These are phyloP conservation scores for Galaxea fascicularis DNA, from an alignment of 92 coral and sea anemone genomes.

Conservation along the genomic window DNA sequence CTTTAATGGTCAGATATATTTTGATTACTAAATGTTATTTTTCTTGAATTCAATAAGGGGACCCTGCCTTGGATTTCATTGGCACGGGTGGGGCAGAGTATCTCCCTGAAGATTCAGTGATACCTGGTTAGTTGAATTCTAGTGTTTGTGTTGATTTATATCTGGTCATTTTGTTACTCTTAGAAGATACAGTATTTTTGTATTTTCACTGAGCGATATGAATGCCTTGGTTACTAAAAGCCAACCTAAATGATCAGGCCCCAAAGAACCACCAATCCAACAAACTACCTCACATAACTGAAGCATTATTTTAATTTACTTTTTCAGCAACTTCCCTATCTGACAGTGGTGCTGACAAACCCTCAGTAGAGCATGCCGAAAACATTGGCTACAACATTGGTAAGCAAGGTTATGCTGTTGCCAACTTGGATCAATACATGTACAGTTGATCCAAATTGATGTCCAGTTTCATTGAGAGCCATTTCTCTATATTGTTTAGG, in stretches of 20 bases:
- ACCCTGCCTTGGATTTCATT: slow-evolving; percentile 92
- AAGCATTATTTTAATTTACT: background rate
- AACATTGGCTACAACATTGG: slow-evolving; percentile 41
- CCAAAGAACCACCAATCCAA: no score
- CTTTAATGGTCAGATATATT: no score
- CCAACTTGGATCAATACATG: background rate
- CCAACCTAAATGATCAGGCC: no score
- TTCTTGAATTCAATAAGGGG: slow-evolving; percentile 51
- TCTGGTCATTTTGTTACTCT: no score
- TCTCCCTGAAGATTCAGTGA: slow-evolving; percentile 60
- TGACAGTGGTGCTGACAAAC: background rate
- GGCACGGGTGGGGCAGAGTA: slow-evolving; percentile 84
- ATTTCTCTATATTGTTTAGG: slow-evolving; percentile 36
- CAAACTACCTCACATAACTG: background rate
- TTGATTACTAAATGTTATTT: background rate
- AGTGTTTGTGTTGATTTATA: no score
- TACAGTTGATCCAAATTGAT: no score
- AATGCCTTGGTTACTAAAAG: no score
- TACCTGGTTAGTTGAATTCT: slow-evolving; percentile 21
- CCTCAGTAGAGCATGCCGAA: background rate
- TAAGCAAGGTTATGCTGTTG: background rate
- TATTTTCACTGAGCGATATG: no score
- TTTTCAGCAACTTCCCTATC: slow-evolving; percentile 13
- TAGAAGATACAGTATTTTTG: no score
- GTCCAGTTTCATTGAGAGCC: no score